Conservation (phyloP, 2,113 vertebrate genomes). For the Donacobius atricapilla region DNA sequence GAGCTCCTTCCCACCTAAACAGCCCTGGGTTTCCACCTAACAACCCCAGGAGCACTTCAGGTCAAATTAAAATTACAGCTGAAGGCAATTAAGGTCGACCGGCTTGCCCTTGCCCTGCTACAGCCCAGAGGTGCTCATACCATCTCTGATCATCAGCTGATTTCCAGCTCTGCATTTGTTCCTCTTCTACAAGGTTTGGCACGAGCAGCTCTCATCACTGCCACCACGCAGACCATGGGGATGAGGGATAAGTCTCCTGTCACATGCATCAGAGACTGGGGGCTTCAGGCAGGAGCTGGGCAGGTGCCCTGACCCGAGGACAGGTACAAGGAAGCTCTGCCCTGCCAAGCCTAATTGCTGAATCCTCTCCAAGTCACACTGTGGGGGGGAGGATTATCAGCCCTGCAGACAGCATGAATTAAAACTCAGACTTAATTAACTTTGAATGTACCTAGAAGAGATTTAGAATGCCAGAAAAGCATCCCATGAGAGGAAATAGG, state of each 20-base stretch:
- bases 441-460: background rate
- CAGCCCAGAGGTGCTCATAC: background rate
- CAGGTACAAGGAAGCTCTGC: background rate
- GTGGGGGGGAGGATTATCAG: background rate
- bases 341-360: background rate
- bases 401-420: background rate
- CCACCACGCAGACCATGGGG: background rate
- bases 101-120: background rate
- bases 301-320: accelerated
- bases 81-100: background rate
- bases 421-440: slow-evolving; percentile 19
- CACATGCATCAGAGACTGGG: background rate
- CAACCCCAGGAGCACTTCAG: background rate
- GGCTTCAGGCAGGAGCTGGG: background rate
- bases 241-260: background rate
- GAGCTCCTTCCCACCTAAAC: background rate
- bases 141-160: background rate
- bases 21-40: background rate
- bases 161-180: background rate
- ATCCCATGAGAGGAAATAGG: background rate
- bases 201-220: background rate
- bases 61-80: background rate
- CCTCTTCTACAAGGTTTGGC: background rate
- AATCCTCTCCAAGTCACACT: background rate
- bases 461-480: slow-evolving; percentile 2